Base-by-base conservation (phyloP, 2,113 vertebrate species). In the Triplophysa siluroides region DNA sequence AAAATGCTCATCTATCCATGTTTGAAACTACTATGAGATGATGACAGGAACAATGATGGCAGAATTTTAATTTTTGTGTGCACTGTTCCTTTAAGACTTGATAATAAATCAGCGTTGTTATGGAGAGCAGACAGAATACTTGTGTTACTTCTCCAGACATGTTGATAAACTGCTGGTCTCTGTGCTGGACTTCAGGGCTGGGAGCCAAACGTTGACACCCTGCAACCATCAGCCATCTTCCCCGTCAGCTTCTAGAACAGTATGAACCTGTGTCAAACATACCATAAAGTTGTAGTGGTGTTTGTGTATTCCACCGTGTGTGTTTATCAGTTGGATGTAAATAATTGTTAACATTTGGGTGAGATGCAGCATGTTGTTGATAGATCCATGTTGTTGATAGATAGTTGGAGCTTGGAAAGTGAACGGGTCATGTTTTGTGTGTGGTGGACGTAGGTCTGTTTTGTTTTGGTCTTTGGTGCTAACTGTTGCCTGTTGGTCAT, bases 401-500 rank as follows among this genome's bases (percentile, higher is more conserved):
- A n/a, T n/a, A 54, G 50, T 60, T 73, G 13, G 16, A 41, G 43
- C 11, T 23, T n/a, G 11, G 43, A 13, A 65, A 65, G 45, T 64
- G 18, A 33, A 74, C 10, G 13, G 56, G 33, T 43, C 54, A 45
- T 62, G 56, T 58, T 58, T 62, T 62, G 43, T 45, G 74, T 76
- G 12, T 73, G 24, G 56, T 65, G n/a, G 41, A 45, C 10, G 18
- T 19, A 9, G 52, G 13, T 56, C 54, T 61, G 75, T 77, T 64
- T 87, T 85, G 66, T 81, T 83, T 84, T 81, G 82, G 14, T 13
- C 85, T 78, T 87, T 23, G 72, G 67, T 83, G 85, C 78, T 66
- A 52, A 43, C 70, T 80, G 69, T 83, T 82, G 68, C 29, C 62
- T 43, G 80, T 45, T 74, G 78, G 52, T 70, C 71, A 60, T 81